A percentile compares a stretch with the other conserved stretches of the same genome.
Conservation (phyloP, 2,888 invertebrate species). For the Omphaloscelis lunosa region DNA sequence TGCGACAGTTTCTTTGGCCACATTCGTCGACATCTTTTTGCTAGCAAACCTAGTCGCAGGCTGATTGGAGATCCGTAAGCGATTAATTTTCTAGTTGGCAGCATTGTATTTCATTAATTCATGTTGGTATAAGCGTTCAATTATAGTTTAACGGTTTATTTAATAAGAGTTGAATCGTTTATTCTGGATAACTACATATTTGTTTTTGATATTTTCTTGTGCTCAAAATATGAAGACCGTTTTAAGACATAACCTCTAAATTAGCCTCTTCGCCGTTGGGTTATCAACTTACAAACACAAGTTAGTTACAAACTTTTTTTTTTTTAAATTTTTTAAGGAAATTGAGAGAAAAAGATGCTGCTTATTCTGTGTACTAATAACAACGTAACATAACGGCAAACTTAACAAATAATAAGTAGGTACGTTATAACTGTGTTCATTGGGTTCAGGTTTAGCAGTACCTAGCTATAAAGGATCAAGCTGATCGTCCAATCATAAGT, state of each 20-base stretch:
- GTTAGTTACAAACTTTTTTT: no score
- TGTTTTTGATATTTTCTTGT: background rate
- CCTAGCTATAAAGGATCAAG: no score
- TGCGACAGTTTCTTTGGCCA: slow-evolving; percentile 56
- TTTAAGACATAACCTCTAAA: background rate
- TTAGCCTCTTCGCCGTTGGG: background rate
- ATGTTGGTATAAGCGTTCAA: slow-evolving; percentile 9
- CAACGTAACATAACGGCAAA: background rate
- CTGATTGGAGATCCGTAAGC: slow-evolving; percentile 75
- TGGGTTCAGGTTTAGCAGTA: background rate
- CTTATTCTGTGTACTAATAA: background rate
- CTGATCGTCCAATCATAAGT: background rate
- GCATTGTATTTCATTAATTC: slow-evolving; percentile 36
- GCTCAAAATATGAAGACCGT: background rate
- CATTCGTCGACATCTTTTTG: slow-evolving; percentile 81
- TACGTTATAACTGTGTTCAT: background rate
- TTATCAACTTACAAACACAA: no score
- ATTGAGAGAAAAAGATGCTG: background rate
- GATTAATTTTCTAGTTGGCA: slow-evolving; percentile 54
- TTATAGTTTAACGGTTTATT: slow-evolving; percentile 27
- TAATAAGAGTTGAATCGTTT: slow-evolving; percentile 8
- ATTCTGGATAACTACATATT: background rate
- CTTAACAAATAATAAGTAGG: background rate
- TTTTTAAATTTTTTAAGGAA: no score
- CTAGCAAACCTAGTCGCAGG: slow-evolving; percentile 72